Evolutionary conservation across 1,140 invertebrate species (phyloP).

Genomic region (Sycophila sp.): DNA sequence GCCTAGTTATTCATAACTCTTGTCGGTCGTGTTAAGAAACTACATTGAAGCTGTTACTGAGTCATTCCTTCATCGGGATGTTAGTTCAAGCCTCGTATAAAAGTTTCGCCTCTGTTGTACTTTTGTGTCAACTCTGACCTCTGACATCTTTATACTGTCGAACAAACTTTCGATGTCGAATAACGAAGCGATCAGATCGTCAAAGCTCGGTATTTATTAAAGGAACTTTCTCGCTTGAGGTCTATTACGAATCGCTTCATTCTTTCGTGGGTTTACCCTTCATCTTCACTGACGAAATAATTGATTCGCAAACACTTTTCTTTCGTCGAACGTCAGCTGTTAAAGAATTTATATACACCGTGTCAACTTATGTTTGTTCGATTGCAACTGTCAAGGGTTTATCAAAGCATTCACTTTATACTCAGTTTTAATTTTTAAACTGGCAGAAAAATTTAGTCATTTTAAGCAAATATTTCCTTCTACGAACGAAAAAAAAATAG

Average conservation of each 20-base stretch:
- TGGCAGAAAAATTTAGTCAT: no score
- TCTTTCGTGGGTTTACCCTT: no score
- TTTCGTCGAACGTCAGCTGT: no score
- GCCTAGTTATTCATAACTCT: slow-evolving; percentile 1
- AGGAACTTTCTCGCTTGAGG: neutral
- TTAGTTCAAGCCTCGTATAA: neutral
- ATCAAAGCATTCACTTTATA: no score
- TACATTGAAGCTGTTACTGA: slow-evolving; percentile 4
- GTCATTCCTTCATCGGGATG: slow-evolving; percentile 26
- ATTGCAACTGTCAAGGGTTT: no score
- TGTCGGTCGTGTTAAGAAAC: slow-evolving; percentile 6
- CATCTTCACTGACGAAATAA: no score
- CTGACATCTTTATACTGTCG: neutral
- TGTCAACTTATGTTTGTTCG: neutral
- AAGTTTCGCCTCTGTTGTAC: neutral
- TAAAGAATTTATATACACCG: no score
- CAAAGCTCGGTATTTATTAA: neutral
- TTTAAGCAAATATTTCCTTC: no score
- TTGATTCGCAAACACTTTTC: no score
- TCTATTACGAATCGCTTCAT: no score
- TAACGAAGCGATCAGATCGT: neutral
- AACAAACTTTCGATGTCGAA: slow-evolving; percentile 6
- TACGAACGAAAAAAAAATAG: no score
- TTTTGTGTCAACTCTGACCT: neutral
- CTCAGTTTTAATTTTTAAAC: no score